Percentiles rank a stretch among this genome's conserved stretches.
phyloP scores from a whole-genome alignment of 2,888 invertebrate species.

The Spodoptera exigua region DNA sequence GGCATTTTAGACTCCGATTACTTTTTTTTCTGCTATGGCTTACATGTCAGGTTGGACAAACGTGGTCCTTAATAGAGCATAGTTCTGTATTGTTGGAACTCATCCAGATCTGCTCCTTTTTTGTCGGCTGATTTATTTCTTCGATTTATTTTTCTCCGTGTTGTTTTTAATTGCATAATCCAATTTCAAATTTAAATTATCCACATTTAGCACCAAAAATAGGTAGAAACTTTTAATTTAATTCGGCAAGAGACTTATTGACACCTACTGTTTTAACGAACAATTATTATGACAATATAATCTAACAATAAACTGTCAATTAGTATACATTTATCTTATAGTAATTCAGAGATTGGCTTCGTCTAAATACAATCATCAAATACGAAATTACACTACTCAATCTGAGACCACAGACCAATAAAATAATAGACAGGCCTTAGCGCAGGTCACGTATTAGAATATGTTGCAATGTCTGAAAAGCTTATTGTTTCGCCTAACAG shows the following conservation, averaged over 20 bases:
- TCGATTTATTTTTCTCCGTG: constrained; percentile 1
- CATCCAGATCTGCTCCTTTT: constrained; percentile 69
- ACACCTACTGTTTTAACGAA: too few species aligned
- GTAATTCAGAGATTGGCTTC: constrained; percentile 30
- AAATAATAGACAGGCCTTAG: constrained; percentile 43
- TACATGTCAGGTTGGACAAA: constrained; percentile 76
- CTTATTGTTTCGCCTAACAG: constrained; percentile 78
- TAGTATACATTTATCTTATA: constrained; percentile 24
- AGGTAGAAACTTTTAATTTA: too few species aligned
- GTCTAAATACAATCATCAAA: constrained; percentile 54
- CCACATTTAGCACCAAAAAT: neutral
- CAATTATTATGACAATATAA: neutral
- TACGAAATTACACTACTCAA: constrained; percentile 45
- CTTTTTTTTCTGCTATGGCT: constrained; percentile 72
- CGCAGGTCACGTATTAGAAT: constrained; percentile 54
- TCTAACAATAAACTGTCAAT: constrained; percentile 2
- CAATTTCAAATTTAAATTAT: neutral
- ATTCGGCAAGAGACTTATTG: too few species aligned
- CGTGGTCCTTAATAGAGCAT: constrained; percentile 73
- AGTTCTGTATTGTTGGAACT: constrained; percentile 67
- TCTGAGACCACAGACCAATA: constrained; percentile 44
- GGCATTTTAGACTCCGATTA: constrained; percentile 69
- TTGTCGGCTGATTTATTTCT: constrained; percentile 59
- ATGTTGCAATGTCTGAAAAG: constrained; percentile 70
- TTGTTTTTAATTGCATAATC: neutral